Conservation (phyloP, 92 coral and sea anemone genomes). For the Zoanthus solanderi region DNA sequence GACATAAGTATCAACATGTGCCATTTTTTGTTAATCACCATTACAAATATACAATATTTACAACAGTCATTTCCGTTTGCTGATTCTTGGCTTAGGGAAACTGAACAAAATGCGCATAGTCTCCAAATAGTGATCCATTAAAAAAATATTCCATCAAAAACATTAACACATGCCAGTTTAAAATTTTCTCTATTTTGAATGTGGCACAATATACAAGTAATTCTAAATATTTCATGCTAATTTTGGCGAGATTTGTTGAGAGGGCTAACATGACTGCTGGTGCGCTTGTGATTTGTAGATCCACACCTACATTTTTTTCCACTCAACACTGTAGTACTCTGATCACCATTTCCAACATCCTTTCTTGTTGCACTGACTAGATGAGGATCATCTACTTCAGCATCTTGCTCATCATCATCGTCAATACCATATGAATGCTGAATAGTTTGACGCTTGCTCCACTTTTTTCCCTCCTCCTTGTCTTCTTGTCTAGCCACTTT, state of each 20-base stretch:
- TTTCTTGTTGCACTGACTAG: constrained; percentile 8
- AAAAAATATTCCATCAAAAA: neutral
- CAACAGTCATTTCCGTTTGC: neutral
- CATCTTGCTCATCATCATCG: constrained; percentile 21
- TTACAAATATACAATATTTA: neutral
- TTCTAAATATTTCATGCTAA: neutral
- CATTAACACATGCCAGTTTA: neutral
- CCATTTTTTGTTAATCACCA: neutral
- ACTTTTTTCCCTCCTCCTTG: constrained; percentile 13
- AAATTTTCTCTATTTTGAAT: neutral
- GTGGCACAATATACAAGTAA: neutral
- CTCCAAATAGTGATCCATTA: neutral
- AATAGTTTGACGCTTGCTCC: neutral
- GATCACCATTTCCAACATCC: constrained; percentile 6
- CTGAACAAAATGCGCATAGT: neutral
- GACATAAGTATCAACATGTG: neutral
- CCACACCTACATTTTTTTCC: constrained; percentile 36
- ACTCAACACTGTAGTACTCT: constrained; percentile 8
- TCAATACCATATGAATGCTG: constrained; percentile 23
- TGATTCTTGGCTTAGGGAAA: neutral
- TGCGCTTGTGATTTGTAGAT: constrained; percentile 43
- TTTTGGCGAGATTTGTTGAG: constrained; percentile 41
- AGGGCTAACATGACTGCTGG: constrained; percentile 50
- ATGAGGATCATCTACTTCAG: constrained; percentile 16
- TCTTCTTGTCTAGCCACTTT: constrained; percentile 3